phyloP scores from a whole-genome alignment of 2,888 invertebrate genomes.

The Bhutanitis thaidina region DNA sequence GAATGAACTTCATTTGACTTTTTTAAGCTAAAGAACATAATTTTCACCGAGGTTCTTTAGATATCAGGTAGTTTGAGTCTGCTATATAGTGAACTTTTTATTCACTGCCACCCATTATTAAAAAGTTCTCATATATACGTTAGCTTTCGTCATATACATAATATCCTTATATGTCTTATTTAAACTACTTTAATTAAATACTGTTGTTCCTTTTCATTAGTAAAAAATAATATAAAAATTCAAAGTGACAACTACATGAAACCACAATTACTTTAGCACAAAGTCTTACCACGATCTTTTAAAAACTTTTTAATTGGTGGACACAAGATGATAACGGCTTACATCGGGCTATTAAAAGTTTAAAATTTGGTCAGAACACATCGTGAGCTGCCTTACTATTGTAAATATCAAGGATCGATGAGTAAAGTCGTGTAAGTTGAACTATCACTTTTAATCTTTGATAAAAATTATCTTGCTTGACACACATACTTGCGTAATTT shows the following conservation, averaged over 20 bases:
- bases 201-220: constrained; percentile 1
- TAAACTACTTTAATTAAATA: background rate
- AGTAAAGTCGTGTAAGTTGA: constrained; percentile 1
- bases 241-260: constrained; percentile 1
- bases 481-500: constrained; percentile 21
- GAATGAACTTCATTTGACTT: too few species aligned
- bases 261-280: background rate
- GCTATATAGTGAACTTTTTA: too few species aligned
- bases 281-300: constrained; percentile 1
- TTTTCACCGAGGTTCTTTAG: too few species aligned
- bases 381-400: constrained; percentile 12
- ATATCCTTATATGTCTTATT: background rate
- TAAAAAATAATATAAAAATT: background rate
- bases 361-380: constrained; percentile 5
- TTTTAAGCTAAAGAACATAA: too few species aligned
- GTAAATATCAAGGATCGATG: constrained; percentile 6
- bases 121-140: background rate
- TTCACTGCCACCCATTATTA: constrained; percentile 3
- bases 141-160: background rate
- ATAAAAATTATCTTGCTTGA: constrained; percentile 22
- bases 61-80: too few species aligned
- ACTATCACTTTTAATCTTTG: constrained; percentile 19
- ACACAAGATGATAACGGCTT: background rate
- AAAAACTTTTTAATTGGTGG: background rate
- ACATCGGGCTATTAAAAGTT: constrained; percentile 3